These are phyloP conservation scores for Gnatocerus cornutus DNA, from an alignment of 2,888 invertebrate genomes.

Conservation along the genomic window DNA sequence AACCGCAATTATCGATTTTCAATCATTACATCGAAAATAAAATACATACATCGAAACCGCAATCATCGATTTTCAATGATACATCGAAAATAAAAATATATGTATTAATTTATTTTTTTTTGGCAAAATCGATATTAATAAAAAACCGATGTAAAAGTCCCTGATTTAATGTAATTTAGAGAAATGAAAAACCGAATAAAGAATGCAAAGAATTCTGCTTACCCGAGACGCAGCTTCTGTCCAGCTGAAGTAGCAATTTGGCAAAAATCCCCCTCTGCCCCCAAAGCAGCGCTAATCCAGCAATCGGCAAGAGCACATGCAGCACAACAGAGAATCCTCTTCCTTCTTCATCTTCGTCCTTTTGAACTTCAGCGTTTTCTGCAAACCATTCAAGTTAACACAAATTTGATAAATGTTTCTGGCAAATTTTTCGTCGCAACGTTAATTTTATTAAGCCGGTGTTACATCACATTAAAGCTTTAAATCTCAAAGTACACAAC, in stretches of 20 bases:
- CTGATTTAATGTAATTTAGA: no score
- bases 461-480: slow-evolving; percentile 50
- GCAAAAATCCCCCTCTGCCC: slow-evolving; percentile 74
- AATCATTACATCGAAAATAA: no score
- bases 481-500: slow-evolving; percentile 55
- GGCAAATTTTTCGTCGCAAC: slow-evolving; percentile 40
- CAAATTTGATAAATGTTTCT: slow-evolving; percentile 33
- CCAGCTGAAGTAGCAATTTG: slow-evolving; percentile 73
- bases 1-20: no score
- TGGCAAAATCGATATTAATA: no score
- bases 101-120: no score
- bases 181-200: no score
- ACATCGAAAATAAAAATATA: no score
- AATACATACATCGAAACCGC: no score
- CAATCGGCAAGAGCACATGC: slow-evolving; percentile 75
- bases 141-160: no score
- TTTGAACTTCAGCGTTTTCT: slow-evolving; percentile 52
- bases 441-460: slow-evolving; percentile 48
- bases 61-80: no score
- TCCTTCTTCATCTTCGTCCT: slow-evolving; percentile 40
- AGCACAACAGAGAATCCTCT: slow-evolving; percentile 66
- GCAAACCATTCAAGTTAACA: slow-evolving; percentile 30
- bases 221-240: slow-evolving; percentile 75
- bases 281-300: slow-evolving; percentile 74
- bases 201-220: no score